Evolutionary conservation across 2,113 vertebrate genomes (phyloP).

Genomic region (Catharus minimus): DNA sequence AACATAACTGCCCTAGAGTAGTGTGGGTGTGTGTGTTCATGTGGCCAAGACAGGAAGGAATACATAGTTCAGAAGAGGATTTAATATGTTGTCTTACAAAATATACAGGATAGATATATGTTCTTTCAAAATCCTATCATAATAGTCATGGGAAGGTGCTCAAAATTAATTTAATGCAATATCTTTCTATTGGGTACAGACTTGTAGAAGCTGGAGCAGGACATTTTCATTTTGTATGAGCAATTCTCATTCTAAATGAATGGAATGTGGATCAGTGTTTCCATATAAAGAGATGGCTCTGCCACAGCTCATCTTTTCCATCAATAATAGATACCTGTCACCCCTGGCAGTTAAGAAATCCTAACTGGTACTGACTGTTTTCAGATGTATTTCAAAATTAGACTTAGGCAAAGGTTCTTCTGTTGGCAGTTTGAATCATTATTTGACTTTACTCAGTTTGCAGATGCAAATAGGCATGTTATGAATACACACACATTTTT

Average conservation of each 20-base stretch:
- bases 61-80: not conserved
- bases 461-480: not conserved
- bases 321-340: constrained; percentile 11
- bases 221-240: not conserved
- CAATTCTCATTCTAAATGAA: not conserved
- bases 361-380: not conserved
- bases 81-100: not conserved
- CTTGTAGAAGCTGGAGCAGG: not conserved
- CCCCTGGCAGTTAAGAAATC: not conserved
- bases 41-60: not conserved
- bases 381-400: not conserved
- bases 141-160: not conserved
- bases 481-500: not conserved
- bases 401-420: not conserved
- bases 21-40: too few species aligned
- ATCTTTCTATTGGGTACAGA: not conserved
- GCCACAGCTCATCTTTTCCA: not conserved
- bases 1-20: not conserved
- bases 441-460: not conserved
- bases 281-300: not conserved
- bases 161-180: not conserved
- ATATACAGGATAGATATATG: not conserved
- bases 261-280: not conserved
- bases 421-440: not conserved
- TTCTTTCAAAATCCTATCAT: not conserved